phyloP scores from a whole-genome alignment of 2,113 vertebrate genomes.

The Eptesicus fuscus region DNA sequence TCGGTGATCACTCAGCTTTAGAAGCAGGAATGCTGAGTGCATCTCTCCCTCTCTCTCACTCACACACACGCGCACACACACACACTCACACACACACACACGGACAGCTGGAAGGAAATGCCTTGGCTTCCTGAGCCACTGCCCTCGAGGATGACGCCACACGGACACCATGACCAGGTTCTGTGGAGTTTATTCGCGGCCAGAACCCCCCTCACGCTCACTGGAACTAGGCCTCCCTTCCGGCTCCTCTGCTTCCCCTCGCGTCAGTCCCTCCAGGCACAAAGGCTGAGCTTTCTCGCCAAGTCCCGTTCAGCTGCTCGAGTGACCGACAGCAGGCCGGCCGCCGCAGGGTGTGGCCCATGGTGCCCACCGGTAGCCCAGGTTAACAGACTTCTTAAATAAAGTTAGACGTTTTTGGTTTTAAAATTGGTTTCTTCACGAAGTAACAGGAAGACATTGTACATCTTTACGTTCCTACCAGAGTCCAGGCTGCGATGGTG shows the following conservation, averaged over 20 bases:
- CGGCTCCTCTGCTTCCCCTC: slow-evolving; percentile 61
- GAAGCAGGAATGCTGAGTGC: not conserved
- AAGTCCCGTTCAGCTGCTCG: slow-evolving; percentile 23
- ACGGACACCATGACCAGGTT: not conserved
- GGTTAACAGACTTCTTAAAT: slow-evolving; percentile 64
- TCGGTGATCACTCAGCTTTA: not conserved
- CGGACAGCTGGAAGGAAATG: not conserved
- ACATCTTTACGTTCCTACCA: slow-evolving; percentile 5
- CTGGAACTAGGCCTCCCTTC: slow-evolving; percentile 36
- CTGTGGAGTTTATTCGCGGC: slow-evolving; percentile 72
- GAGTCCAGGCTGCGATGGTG: not conserved
- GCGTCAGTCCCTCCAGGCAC: slow-evolving; percentile 74
- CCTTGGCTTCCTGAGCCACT: not conserved
- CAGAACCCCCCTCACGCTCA: slow-evolving; percentile 71
- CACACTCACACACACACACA: too few relatives aligned
- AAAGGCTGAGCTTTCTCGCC: slow-evolving; percentile 74
- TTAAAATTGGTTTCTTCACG: slow-evolving; percentile 57
- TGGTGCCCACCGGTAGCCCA: slow-evolving; percentile 60
- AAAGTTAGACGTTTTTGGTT: slow-evolving; percentile 70
- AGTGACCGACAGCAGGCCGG: slow-evolving; percentile 58
- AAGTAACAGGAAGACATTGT: slow-evolving; percentile 53
- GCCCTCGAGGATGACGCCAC: not conserved
- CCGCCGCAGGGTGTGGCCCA: slow-evolving; percentile 53
- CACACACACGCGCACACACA: too few relatives aligned
- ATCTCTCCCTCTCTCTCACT: too few relatives aligned